Conservation (phyloP, 2,113 vertebrate genomes). For the Pseudonaja textilis region DNA sequence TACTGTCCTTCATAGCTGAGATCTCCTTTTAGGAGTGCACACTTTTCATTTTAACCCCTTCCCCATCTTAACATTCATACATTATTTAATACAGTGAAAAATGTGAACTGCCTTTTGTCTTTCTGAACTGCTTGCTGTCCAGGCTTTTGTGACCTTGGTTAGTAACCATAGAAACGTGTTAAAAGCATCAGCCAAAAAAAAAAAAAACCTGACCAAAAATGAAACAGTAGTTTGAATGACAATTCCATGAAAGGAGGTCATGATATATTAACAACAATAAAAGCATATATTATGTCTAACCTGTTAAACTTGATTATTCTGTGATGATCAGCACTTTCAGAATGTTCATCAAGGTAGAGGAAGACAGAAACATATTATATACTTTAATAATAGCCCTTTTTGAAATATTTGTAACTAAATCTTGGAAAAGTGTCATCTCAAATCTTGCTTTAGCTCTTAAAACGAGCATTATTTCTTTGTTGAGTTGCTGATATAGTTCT, state of each 20-base stretch:
- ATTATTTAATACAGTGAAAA: constrained; percentile 61
- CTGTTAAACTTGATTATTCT: constrained; percentile 55
- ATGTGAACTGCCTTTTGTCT: constrained; percentile 69
- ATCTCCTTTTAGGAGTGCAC: constrained; percentile 25
- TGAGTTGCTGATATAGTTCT: constrained; percentile 49
- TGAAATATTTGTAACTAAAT: constrained; percentile 49
- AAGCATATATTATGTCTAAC: constrained; percentile 55
- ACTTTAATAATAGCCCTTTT: constrained; percentile 26
- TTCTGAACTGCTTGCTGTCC: constrained; percentile 46
- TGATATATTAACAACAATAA: constrained; percentile 54
- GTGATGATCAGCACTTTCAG: constrained; percentile 33
- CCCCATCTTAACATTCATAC: constrained; percentile 59
- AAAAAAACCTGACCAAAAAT: background rate
- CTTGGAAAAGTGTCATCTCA: constrained; percentile 33
- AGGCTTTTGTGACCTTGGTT: constrained; percentile 71
- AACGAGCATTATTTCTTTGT: constrained; percentile 43
- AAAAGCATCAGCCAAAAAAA: constrained; percentile 54
- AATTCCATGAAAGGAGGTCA: constrained; percentile 60
- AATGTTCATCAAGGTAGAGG: constrained; percentile 28
- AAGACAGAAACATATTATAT: background rate
- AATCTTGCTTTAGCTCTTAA: constrained; percentile 34
- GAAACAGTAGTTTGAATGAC: constrained; percentile 60
- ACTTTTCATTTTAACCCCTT: constrained; percentile 31
- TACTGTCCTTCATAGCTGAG: constrained; percentile 53
- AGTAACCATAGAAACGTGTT: constrained; percentile 82